phyloP scores from a whole-genome alignment of 2,113 vertebrate species.

The Tragulus kanchil region DNA sequence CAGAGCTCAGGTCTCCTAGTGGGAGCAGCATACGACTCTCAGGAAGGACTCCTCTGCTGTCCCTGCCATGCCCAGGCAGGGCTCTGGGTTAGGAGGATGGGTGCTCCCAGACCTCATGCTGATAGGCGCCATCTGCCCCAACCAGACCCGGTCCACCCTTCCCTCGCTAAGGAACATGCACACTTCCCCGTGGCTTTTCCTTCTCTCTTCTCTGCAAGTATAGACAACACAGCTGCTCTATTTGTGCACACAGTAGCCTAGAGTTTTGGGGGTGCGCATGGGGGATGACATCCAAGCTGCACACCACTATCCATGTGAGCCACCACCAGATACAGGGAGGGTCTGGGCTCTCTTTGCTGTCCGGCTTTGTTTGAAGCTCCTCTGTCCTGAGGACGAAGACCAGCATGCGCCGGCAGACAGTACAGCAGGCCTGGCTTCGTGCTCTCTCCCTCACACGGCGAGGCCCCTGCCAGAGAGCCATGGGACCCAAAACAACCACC shows the following conservation, averaged over 20 bases:
- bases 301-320: rapidly evolving
- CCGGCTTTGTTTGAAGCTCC: rapidly evolving
- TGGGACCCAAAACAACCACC: neutral
- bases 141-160: neutral
- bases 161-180: rapidly evolving
- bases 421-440: rapidly evolving
- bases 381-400: neutral
- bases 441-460: rapidly evolving
- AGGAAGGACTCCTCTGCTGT: no score
- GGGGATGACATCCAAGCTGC: neutral
- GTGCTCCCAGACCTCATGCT: rapidly evolving
- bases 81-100: neutral
- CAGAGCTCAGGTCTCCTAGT: no score
- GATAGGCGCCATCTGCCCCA: rapidly evolving
- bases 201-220: neutral
- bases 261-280: rapidly evolving
- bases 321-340: rapidly evolving
- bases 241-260: neutral
- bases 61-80: no score
- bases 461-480: neutral
- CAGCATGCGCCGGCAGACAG: neutral
- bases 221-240: neutral
- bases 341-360: neutral
- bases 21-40: neutral
- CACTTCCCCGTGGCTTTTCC: rapidly evolving